Percentiles rank a stretch among this genome's conserved stretches.
These are phyloP conservation scores for Cinclus mexicanus DNA, from an alignment of 2,113 vertebrate species.

Conservation along the genomic window DNA sequence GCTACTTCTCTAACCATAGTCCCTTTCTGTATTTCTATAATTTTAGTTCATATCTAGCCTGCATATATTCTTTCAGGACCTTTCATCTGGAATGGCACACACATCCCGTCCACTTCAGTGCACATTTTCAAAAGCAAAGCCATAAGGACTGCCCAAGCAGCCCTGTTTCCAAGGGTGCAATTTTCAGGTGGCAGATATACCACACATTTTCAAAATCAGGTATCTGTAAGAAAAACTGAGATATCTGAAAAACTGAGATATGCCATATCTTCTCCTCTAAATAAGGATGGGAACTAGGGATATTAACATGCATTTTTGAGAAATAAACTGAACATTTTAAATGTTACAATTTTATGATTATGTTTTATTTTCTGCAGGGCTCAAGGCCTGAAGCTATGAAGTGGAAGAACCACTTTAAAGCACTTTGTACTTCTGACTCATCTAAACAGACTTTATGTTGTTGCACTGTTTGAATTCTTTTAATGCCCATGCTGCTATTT, in stretches of 20 bases:
- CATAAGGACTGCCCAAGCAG: neutral
- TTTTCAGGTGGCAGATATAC: neutral
- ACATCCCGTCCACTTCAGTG: neutral
- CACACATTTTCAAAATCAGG: neutral
- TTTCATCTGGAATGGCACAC: neutral
- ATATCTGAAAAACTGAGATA: neutral
- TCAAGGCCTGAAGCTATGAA: neutral
- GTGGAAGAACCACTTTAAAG: neutral
- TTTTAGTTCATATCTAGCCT: neutral
- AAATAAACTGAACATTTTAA: neutral
- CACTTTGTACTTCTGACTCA: neutral
- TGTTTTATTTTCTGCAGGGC: neutral
- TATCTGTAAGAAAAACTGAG: neutral
- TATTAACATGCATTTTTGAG: accelerated
- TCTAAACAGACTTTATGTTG: neutral
- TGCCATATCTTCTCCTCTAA: neutral
- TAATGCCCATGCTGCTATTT: neutral
- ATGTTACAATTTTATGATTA: neutral
- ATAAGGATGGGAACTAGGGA: neutral
- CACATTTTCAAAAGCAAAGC: neutral
- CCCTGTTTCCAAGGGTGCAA: neutral
- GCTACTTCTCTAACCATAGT: neutral
- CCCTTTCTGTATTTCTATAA: neutral
- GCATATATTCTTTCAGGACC: neutral
- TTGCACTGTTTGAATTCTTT: neutral